Base-by-base conservation (phyloP, 1,140 invertebrate genomes). In the Drosophila lacteicornis region DNA sequence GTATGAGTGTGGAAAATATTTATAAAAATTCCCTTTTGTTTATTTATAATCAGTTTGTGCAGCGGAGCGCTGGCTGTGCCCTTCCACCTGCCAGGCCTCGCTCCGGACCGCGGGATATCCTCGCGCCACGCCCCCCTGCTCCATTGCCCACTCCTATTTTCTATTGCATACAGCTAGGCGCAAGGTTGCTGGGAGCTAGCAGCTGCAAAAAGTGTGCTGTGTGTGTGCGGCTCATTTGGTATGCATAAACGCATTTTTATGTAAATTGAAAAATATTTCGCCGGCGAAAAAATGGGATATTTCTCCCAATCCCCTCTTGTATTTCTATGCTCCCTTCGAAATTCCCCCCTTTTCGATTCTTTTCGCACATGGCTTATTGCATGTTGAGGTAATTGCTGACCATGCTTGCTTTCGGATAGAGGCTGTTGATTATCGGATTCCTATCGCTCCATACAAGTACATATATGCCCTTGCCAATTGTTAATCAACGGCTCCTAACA, bases 41-140 rank as follows among this genome's bases (percentile, higher is more conserved):
- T 87, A 87, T 87, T 87, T 87, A 87, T 87, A 87, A 87, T 87
- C 84, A 87, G 85, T 87, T 87, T 87, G 84, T 87, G 84, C 84
- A 87, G 70, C 84, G 74, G 80, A 73, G 84, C 84, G 66, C 22
- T 49, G 68, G 25, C 55, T 15, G n/a, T 19, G 45, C 45, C 67
- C 61, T 67, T 51, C 27, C 69, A 61, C 58, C 60, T 43, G 43
- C 71, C 42, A 17, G 15, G 49, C 27, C 6, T 19, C 25, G 22
- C 17, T 42, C 38, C 11, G 25, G 66, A 60, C 71, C 71, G 53
- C 66, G 57, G 51, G 53, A 40, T 56, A 40, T 40, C 53, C 53
- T 2, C 8, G 33, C 33, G 56, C 51, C 51, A 58, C 27, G 43
- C 57, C 40, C 13, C 62, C 51, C 65, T 47, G 43, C 58, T 47